Percentiles rank a stretch among this genome's conserved stretches.
Conservation (phyloP, 2,888 invertebrate genomes). For the Caenorhabditis becei region DNA sequence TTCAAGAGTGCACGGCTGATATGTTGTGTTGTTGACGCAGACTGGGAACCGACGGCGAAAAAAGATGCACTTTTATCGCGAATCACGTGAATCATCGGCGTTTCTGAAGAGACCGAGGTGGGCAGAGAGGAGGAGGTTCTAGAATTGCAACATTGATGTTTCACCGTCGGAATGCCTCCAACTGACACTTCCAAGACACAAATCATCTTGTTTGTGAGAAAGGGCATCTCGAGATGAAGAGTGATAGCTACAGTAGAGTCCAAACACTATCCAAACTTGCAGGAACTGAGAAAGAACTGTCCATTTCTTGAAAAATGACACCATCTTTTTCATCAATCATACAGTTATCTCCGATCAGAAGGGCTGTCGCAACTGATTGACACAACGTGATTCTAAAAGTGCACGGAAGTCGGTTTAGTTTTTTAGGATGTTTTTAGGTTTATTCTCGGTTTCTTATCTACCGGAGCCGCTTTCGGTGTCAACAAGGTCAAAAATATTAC, state of each 20-base stretch:
- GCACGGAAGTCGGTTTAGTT: background rate
- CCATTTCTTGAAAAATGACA: background rate
- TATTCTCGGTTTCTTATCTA: background rate
- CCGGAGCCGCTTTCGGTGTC: background rate
- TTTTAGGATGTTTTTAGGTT: background rate
- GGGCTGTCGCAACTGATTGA: background rate
- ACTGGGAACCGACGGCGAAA: slow-evolving; percentile 18
- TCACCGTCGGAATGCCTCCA: slow-evolving; percentile 9
- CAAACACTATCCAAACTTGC: background rate
- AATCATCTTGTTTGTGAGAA: background rate
- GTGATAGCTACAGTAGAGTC: slow-evolving; percentile 14
- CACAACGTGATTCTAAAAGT: background rate
- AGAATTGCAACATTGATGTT: slow-evolving; percentile 44
- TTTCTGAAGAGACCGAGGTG: slow-evolving; percentile 28
- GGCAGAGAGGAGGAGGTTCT: slow-evolving; percentile 16
- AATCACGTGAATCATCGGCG: slow-evolving; percentile 53
- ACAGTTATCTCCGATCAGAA: background rate
- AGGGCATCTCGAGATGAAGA: slow-evolving; percentile 2
- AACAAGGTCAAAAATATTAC: slow-evolving; percentile 29
- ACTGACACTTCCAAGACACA: slow-evolving; percentile 19
- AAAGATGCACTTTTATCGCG: slow-evolving; percentile 60
- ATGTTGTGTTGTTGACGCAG: slow-evolving; percentile 46
- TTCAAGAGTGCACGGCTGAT: slow-evolving; percentile 39
- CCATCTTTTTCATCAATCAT: background rate
- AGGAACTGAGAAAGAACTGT: background rate